Base-by-base conservation (phyloP, 2,113 vertebrate genomes). In the Cinclus mexicanus region DNA sequence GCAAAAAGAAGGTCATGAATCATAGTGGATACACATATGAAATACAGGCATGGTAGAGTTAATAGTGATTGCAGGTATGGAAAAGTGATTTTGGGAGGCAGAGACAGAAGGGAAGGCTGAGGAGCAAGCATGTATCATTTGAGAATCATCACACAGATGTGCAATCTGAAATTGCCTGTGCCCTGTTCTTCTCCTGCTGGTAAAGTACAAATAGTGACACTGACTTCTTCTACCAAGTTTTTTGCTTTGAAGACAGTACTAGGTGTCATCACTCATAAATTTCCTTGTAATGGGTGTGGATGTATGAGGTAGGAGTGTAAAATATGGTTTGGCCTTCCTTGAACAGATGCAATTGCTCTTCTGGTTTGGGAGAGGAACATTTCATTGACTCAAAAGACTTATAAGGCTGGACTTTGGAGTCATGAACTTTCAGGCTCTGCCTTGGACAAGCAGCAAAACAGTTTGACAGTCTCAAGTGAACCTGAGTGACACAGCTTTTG, bases 401-500 rank as follows among this genome's bases (percentile, higher is more conserved):
- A 9, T 31, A n/a, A 57, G 28, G 42, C 33, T 88, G 52, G 18
- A 72, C 37, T 49, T 76, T 4, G 44, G 31, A 67, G 42, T 42
- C 7, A 24, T 17, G 17, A 89, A 57, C 3, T 12, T 92, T 47
- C 17, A 61, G 31, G 6, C 42, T 65, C 50, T 67, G 23, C 23
- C 31, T 57, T 61, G 56, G 41, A 53, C 20, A 23, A 69, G 7
- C 6, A 52, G 22, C 8, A 57, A 86, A 89, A n/a, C 12, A 24
- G 4, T 41, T 92, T 31, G 17, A 42, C 12, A 47, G 5, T 17
- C 25, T 82, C 39, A 41, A 15, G 7, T 18, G 37, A 67, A 50
- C 1, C 5, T 1, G 0, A 53, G 29, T 50, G 3, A 55, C 6
- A 28, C 4, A 65, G 9, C 6, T 61, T 88, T 83, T 56, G 3